Percentiles rank a stretch among this genome's conserved stretches.
Evolutionary conservation across 2,797 vertebrate species (phyloP).

Genomic region (Mionectes olivaceus): DNA sequence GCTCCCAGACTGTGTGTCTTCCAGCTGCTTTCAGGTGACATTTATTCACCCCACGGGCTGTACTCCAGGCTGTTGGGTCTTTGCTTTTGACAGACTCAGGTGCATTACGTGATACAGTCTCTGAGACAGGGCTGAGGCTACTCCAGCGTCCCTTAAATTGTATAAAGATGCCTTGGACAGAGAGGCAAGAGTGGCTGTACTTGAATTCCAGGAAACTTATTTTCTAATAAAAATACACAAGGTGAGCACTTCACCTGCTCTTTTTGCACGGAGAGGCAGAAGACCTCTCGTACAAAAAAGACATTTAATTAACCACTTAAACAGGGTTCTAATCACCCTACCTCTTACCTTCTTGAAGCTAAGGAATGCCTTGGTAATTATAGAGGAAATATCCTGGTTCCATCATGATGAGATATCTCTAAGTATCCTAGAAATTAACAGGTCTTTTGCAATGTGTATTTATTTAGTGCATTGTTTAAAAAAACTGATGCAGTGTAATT

Average conservation of each 20-base stretch:
- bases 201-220: not conserved
- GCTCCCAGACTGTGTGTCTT: fast-evolving
- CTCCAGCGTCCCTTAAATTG: not conserved
- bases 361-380: not conserved
- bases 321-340: not conserved
- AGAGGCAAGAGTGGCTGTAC: not conserved
- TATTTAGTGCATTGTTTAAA: not conserved
- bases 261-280: not conserved
- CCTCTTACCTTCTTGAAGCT: not conserved
- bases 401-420: not conserved
- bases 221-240: not conserved
- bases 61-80: not conserved
- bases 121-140: not conserved
- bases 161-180: not conserved
- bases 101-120: not conserved
- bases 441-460: not conserved
- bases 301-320: not conserved
- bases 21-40: not conserved
- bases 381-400: not conserved
- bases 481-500: not conserved
- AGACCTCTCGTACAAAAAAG: not conserved
- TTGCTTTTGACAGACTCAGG: not conserved
- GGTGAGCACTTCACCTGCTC: not conserved
- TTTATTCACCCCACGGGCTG: not conserved
- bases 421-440: not conserved